A percentile compares a stretch with the other conserved stretches of the same genome.
Conservation (phyloP, 2,797 vertebrate genomes). For the Masticophis lateralis region DNA sequence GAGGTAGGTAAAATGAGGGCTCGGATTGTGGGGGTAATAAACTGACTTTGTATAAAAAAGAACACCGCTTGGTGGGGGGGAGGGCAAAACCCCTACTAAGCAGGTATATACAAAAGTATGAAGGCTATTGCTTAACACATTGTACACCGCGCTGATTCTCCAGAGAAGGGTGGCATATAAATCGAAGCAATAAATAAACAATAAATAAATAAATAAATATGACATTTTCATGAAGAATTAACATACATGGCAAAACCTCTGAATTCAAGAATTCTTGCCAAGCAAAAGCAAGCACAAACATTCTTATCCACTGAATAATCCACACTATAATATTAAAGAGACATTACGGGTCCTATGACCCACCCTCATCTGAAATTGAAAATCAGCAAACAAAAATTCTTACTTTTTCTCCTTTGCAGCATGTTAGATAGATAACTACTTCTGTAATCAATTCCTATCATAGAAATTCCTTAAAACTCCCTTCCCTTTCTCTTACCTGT, state of each 20-base stretch:
- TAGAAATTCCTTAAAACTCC: neutral
- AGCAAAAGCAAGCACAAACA: neutral
- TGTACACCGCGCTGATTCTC: no score
- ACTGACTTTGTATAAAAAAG: no score
- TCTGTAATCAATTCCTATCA: neutral
- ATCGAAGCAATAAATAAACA: no score
- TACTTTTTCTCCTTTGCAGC: neutral
- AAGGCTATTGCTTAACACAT: no score
- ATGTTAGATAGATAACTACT: neutral
- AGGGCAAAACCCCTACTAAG: no score
- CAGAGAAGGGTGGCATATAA: no score
- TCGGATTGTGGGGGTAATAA: no score
- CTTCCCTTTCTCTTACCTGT: neutral
- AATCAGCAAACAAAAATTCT: neutral
- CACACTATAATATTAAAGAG: neutral
- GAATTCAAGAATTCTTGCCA: neutral
- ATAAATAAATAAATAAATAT: neutral
- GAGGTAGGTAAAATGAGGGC: no score
- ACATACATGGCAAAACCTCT: slow-evolving; percentile 5
- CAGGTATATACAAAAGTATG: no score
- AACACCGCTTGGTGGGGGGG: no score
- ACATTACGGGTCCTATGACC: neutral
- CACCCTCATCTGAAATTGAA: neutral
- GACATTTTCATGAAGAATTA: slow-evolving; percentile 47
- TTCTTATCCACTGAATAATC: neutral